Percentiles rank a stretch among this genome's conserved stretches.
phyloP scores from a whole-genome alignment of 2,797 vertebrate genomes.

The Phrynocephalus vlangalii region DNA sequence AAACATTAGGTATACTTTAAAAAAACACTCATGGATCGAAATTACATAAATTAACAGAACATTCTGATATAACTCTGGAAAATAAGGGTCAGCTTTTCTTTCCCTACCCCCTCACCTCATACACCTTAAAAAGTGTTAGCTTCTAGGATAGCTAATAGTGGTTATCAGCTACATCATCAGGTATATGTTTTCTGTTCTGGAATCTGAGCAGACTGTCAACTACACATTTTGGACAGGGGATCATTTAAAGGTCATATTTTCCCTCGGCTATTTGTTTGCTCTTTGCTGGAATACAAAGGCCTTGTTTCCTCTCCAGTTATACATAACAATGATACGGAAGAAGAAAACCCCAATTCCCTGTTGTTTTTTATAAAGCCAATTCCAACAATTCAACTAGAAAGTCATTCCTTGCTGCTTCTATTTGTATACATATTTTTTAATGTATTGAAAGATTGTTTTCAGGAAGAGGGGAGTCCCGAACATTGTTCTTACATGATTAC shows the following conservation, averaged over 20 bases:
- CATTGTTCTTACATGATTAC: not conserved
- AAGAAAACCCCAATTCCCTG: not conserved
- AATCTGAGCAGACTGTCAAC: not conserved
- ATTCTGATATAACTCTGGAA: not conserved
- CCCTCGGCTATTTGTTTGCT: constrained; percentile 3
- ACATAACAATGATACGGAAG: not conserved
- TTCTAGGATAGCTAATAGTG: not conserved
- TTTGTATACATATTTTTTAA: rapidly evolving
- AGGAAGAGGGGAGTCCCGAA: not conserved
- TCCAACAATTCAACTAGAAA: not conserved
- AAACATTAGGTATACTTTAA: too few species aligned
- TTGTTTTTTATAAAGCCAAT: constrained; percentile 6
- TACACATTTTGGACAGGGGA: not conserved
- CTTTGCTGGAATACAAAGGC: not conserved
- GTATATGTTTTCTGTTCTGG: constrained; percentile 1
- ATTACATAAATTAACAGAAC: constrained; percentile 1
- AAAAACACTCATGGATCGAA: not conserved
- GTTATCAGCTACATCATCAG: not conserved
- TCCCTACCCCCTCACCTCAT: too few species aligned
- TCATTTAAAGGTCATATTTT: constrained; percentile 7
- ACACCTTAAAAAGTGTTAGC: not conserved
- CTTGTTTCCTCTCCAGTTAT: not conserved
- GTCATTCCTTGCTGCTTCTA: rapidly evolving
- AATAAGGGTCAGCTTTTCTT: not conserved
- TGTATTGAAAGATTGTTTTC: not conserved